A percentile compares a stretch with the other conserved stretches of the same genome.
Conservation (phyloP, 2,797 vertebrate species). For the Tamandua tetradactyla region DNA sequence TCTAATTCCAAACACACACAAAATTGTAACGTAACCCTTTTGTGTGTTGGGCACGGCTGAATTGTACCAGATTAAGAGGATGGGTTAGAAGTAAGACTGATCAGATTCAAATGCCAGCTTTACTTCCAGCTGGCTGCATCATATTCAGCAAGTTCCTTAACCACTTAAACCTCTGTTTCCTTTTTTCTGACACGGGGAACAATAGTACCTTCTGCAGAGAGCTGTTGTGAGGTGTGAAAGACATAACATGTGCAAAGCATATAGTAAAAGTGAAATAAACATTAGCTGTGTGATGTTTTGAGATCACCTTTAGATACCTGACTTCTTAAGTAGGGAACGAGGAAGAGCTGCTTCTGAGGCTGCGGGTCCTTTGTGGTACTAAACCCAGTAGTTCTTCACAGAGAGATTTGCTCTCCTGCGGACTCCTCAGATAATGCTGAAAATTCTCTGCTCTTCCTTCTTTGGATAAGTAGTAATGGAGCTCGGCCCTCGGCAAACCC, state of each 20-base stretch:
- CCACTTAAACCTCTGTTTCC: background rate
- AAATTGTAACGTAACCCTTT: background rate
- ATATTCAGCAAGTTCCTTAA: background rate
- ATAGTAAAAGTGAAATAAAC: background rate
- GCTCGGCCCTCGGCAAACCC: background rate
- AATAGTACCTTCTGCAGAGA: background rate
- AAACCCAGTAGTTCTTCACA: background rate
- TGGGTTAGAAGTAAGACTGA: background rate
- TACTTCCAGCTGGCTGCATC: background rate
- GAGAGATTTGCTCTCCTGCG: background rate
- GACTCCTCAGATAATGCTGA: background rate
- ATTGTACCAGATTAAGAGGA: background rate
- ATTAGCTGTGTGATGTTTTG: background rate
- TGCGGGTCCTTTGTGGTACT: background rate
- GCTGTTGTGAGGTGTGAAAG: background rate
- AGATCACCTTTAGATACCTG: background rate
- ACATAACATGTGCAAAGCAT: background rate
- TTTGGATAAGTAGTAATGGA: background rate
- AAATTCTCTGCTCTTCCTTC: background rate
- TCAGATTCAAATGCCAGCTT: background rate
- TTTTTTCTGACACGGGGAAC: background rate
- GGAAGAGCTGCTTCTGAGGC: background rate
- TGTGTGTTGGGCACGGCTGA: background rate
- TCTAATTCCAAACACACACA: constrained; percentile 6
- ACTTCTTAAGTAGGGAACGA: background rate